Conservation (phyloP, 2,113 vertebrate species). For the Entelurus aequoreus region DNA sequence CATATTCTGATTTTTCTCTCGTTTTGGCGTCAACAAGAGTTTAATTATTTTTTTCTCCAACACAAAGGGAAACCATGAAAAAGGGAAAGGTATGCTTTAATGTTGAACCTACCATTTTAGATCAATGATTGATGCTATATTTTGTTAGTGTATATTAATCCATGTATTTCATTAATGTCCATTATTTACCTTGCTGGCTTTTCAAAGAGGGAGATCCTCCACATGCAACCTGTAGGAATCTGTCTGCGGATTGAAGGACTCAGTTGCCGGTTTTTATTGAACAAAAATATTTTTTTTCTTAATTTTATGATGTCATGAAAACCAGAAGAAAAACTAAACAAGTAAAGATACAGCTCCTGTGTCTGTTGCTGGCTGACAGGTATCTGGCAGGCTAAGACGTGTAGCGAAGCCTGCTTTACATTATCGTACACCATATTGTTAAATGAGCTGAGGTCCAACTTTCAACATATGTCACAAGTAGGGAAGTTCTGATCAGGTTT, state of each 20-base stretch:
- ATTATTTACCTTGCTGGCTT: not conserved
- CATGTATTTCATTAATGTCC: not conserved
- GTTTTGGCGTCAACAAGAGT: not conserved
- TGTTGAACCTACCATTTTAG: not conserved
- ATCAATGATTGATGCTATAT: not conserved
- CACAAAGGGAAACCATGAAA: conserved; percentile 74
- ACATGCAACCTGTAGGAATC: conserved; percentile 14
- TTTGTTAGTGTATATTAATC: not conserved
- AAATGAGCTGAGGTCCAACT: too few species aligned
- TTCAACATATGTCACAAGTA: too few species aligned
- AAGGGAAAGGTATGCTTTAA: conserved; percentile 83
- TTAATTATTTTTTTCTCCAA: not conserved
- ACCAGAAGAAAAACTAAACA: too few species aligned
- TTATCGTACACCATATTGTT: too few species aligned
- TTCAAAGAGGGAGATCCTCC: not conserved
- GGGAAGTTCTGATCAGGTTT: too few species aligned
- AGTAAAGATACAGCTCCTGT: too few species aligned
- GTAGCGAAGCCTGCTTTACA: too few species aligned
- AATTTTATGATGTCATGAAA: too few species aligned
- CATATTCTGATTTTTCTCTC: conserved; percentile 1
- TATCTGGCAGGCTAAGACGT: too few species aligned
- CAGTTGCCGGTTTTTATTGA: too few species aligned
- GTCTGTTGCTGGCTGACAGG: too few species aligned
- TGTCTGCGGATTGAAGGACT: not conserved
- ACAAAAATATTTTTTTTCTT: too few species aligned